Conservation (phyloP, 2,888 invertebrate species). For the Platycheirus rosarum region DNA sequence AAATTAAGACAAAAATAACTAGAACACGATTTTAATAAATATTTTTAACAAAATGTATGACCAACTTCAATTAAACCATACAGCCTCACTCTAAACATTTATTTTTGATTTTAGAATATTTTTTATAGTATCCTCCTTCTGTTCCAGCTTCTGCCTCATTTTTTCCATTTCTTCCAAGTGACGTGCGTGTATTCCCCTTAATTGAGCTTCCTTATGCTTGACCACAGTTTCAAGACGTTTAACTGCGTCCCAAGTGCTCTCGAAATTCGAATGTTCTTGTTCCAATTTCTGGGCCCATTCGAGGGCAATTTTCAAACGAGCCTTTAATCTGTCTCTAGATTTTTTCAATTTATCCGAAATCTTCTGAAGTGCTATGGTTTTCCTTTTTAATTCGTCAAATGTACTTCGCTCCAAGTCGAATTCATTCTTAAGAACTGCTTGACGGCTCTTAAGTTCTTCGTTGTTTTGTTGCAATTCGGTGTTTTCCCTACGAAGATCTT, state of each 20-base stretch:
- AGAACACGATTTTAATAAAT: no score
- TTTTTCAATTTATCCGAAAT: slow-evolving; percentile 79
- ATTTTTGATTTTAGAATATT: slow-evolving; percentile 79
- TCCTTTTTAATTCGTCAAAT: slow-evolving; percentile 75
- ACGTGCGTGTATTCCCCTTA: slow-evolving; percentile 80
- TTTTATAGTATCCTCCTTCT: slow-evolving; percentile 81
- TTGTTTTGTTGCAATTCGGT: slow-evolving; percentile 47
- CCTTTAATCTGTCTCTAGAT: slow-evolving; percentile 80
- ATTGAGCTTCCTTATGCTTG: slow-evolving; percentile 81
- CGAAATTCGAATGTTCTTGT: slow-evolving; percentile 79
- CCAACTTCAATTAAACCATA: no score
- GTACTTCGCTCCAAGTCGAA: slow-evolving; percentile 74
- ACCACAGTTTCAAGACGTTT: slow-evolving; percentile 80
- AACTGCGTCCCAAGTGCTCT: slow-evolving; percentile 80
- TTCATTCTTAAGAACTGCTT: slow-evolving; percentile 75
- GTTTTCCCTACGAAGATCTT: slow-evolving; percentile 72
- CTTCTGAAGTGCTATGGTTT: slow-evolving; percentile 76
- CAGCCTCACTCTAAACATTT: slow-evolving; percentile 27
- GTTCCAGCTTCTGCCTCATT: slow-evolving; percentile 79
- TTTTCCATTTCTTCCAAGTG: slow-evolving; percentile 80
- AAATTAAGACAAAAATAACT: no score
- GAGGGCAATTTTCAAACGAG: slow-evolving; percentile 80
- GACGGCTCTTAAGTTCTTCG: slow-evolving; percentile 73
- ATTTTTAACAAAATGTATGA: not conserved
- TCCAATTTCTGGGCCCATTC: slow-evolving; percentile 81